Conservation (phyloP, 2,797 vertebrate species). For the Parauchenoglanis ngamensis region DNA sequence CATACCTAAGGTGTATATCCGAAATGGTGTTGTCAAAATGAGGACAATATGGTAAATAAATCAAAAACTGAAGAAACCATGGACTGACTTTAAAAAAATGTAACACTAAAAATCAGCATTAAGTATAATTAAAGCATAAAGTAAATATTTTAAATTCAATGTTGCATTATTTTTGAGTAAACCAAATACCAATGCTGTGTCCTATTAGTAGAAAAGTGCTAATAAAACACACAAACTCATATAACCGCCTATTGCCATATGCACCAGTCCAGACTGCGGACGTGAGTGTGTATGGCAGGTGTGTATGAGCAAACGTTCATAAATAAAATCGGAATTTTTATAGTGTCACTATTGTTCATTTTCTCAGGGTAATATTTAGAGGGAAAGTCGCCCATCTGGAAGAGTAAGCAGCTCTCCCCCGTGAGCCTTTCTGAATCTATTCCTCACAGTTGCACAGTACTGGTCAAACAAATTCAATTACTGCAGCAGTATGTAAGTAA, state of each 20-base stretch:
- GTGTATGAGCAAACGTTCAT: constrained; percentile 43
- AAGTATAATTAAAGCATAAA: background rate
- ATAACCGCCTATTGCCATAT: constrained; percentile 23
- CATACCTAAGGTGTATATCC: constrained; percentile 49
- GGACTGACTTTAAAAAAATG: background rate
- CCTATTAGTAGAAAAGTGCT: constrained; percentile 23
- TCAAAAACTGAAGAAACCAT: background rate
- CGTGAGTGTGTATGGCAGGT: constrained; percentile 32
- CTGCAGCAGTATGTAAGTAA: constrained; percentile 89
- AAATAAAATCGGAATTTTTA: constrained; percentile 68
- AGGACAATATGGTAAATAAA: constrained; percentile 23
- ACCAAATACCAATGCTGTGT: constrained; percentile 2
- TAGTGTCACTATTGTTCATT: constrained; percentile 71
- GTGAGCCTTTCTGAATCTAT: constrained; percentile 81
- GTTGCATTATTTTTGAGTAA: constrained; percentile 16
- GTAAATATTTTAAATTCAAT: background rate
- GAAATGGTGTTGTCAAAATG: constrained; percentile 39
- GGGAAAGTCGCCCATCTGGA: constrained; percentile 78
- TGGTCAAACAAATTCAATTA: constrained; percentile 96
- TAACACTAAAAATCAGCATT: background rate
- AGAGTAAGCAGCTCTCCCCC: constrained; percentile 77
- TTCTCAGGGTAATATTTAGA: constrained; percentile 70
- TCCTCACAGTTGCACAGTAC: constrained; percentile 81
- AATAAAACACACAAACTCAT: constrained; percentile 32
- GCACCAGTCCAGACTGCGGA: constrained; percentile 26